Conservation (phyloP, 2,888 invertebrate genomes). For the Cantharis rustica region DNA sequence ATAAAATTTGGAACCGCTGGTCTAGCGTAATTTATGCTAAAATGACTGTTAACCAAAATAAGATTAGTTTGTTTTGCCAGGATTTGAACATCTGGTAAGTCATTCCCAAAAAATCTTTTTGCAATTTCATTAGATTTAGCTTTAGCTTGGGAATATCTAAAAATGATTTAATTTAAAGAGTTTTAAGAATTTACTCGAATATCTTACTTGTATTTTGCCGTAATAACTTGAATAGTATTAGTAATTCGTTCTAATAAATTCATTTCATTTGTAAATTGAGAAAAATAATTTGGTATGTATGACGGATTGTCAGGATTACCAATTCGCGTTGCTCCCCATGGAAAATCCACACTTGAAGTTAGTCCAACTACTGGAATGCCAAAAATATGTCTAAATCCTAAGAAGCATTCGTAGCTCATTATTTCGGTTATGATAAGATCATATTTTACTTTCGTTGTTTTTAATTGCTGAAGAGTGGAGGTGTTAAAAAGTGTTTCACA, state of each 20-base stretch:
- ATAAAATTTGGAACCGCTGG: conserved; percentile 54
- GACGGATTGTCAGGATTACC: not conserved
- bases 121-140: not conserved
- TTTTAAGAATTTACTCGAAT: not conserved
- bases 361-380: not conserved
- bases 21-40: not conserved
- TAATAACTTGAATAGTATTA: not conserved
- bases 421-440: conserved; percentile 64
- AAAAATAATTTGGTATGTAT: not conserved
- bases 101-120: not conserved
- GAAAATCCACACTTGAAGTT: conserved; percentile 43
- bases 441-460: conserved; percentile 52
- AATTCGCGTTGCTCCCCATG: not conserved
- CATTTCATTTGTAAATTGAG: conserved; percentile 44
- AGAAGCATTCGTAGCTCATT: conserved; percentile 64
- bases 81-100: not conserved
- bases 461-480: conserved; percentile 30
- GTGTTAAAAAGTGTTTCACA: not conserved
- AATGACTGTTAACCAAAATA: not conserved
- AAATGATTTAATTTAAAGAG: not conserved
- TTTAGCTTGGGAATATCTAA: not conserved
- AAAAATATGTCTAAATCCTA: conserved; percentile 54
- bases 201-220: not conserved
- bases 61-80: not conserved
- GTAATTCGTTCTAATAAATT: not conserved